phyloP scores from a whole-genome alignment of 2,797 vertebrate genomes.

The Silurus aristotelis region DNA sequence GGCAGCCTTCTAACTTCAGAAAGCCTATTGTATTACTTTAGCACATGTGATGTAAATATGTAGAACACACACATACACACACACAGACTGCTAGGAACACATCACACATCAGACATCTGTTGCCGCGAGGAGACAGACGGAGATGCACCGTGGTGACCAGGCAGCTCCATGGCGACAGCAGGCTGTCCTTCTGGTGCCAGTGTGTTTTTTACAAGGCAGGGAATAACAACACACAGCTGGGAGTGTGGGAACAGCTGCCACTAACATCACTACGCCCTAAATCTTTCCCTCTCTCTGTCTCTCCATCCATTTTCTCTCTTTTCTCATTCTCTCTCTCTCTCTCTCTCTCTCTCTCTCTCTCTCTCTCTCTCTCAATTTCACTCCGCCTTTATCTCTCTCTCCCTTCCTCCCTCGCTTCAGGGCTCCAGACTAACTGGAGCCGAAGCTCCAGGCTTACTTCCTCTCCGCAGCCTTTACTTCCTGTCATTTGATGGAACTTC shows the following conservation, averaged over 20 bases:
- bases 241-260: conserved; percentile 76
- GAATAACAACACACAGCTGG: conserved; percentile 82
- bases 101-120: conserved; percentile 69
- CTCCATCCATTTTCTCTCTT: conserved; percentile 58
- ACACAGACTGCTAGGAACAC: conserved; percentile 67
- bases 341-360: conserved; percentile 52
- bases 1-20: conserved; percentile 20
- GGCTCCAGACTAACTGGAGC: conserved; percentile 80
- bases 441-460: conserved; percentile 76
- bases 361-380: conserved; percentile 55
- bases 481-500: conserved; percentile 80
- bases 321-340: conserved; percentile 55
- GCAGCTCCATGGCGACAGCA: conserved; percentile 72
- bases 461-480: conserved; percentile 77
- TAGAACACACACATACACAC: conserved; percentile 17
- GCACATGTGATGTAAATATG: conserved; percentile 24
- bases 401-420: conserved; percentile 66
- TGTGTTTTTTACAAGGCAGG: conserved; percentile 74
- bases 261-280: conserved; percentile 70
- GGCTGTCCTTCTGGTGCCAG: conserved; percentile 76
- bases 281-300: conserved; percentile 59
- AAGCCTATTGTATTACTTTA: conserved; percentile 1
- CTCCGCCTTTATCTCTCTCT: conserved; percentile 58
- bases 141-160: conserved; percentile 52
- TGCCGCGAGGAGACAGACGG: conserved; percentile 63